Evolutionary conservation across 2,113 vertebrate genomes (phyloP).

Genomic region (Poeciliopsis occidentalis): DNA sequence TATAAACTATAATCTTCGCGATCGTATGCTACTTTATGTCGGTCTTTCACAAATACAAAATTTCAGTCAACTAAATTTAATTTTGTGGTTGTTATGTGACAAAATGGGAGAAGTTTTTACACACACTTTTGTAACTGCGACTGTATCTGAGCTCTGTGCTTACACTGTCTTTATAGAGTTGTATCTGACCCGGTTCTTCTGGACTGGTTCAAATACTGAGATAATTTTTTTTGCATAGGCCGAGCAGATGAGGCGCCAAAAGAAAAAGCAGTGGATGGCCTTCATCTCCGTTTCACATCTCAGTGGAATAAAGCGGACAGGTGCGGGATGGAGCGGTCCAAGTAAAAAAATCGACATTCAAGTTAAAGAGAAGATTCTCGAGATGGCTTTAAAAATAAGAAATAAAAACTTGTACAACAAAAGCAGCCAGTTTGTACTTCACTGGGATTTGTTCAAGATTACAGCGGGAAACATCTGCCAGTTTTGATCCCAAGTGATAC

Average conservation of each 20-base stretch:
- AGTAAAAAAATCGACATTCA: constrained; percentile 22
- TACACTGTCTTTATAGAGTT: constrained; percentile 20
- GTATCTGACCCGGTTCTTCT: constrained; percentile 30
- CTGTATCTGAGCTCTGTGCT: constrained; percentile 15
- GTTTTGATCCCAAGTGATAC: constrained; percentile 25
- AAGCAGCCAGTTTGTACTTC: constrained; percentile 32
- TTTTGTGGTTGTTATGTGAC: neutral
- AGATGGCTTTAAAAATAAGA: constrained; percentile 21
- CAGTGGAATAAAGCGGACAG: constrained; percentile 12
- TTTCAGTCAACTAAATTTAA: neutral
- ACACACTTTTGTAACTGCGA: neutral
- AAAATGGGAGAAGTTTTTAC: neutral
- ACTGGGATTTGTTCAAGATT: constrained; percentile 43
- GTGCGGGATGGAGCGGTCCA: constrained; percentile 12
- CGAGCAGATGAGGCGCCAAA: constrained; percentile 20
- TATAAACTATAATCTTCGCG: no score
- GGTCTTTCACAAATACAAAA: neutral
- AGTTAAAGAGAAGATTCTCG: constrained; percentile 17
- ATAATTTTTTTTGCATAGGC: constrained; percentile 64
- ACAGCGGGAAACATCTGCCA: constrained; percentile 18
- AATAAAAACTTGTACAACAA: constrained; percentile 10
- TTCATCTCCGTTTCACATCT: constrained; percentile 41
- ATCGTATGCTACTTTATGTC: neutral
- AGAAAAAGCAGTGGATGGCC: constrained; percentile 15
- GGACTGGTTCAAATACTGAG: constrained; percentile 16